A percentile compares a stretch with the other conserved stretches of the same genome.
phyloP scores from a whole-genome alignment of 2,797 vertebrate genomes.

The Mormyrops boulengeri region DNA sequence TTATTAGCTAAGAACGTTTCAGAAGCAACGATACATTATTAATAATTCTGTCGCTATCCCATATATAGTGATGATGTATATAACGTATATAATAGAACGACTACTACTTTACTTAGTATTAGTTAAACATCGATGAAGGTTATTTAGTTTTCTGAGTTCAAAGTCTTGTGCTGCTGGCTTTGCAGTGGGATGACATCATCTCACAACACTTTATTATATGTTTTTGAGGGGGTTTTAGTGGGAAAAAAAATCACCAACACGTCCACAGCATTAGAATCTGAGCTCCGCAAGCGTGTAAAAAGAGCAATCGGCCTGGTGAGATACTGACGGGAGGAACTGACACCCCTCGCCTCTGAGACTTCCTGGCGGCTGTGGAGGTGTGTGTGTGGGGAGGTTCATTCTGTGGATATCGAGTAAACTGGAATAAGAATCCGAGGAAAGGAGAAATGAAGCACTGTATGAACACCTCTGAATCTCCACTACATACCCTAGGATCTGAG shows the following conservation, averaged over 20 bases:
- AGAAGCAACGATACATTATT: neutral
- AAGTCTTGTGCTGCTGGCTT: neutral
- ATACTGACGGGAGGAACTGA: neutral
- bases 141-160: neutral
- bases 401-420: neutral
- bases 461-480: neutral
- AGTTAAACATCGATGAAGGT: neutral
- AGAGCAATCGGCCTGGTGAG: neutral
- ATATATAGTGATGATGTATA: neutral
- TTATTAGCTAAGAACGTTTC: neutral
- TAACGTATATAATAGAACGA: neutral
- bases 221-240: neutral
- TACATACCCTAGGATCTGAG: neutral
- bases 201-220: neutral
- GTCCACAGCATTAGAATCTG: slow-evolving; percentile 5
- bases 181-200: neutral
- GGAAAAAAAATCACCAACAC: neutral
- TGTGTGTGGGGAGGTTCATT: neutral
- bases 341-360: neutral
- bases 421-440: neutral
- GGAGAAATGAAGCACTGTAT: neutral
- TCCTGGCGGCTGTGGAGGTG: neutral
- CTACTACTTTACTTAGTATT: neutral
- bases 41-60: neutral
- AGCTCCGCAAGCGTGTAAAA: neutral